Base-by-base conservation (phyloP, 2,113 vertebrate species). In the Merops nubicus region DNA sequence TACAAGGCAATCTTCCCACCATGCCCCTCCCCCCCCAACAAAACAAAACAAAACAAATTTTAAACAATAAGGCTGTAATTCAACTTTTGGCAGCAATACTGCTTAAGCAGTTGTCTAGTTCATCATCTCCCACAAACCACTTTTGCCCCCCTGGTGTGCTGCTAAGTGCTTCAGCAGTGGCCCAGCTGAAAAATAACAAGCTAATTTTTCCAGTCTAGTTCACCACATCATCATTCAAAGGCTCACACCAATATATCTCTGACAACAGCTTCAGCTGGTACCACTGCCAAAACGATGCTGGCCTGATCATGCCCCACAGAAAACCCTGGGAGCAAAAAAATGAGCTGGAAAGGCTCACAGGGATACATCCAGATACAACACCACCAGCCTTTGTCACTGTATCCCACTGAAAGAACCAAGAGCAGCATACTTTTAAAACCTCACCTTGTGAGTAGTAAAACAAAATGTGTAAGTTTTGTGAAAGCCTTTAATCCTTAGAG, bases 11-110 rank as follows among this genome's bases (percentile, higher is more conserved):
- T 50, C n/a, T n/a, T 8, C 9, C 33, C 26, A n/a, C n/a, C n/a
- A n/a, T n/a, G n/a, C 1, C 4, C 3, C 1, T 29, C 15, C 8
- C n/a, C 47, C 2, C 5, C 4, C 20, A 36, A 36, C 21, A 36
- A 59, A 15, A 21, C n/a, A 21, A 57, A 54, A 12, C 14, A 25
- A 74, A 26, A 16, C 11, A 59, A 3, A 22, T 40, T 53, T 81
- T 31, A 77, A 48, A 72, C 50, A 31, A 72, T 22, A 67, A 69
- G 21, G 15, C 15, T 53, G 12, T 45, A 57, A 42, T 82, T 82
- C 38, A 48, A 16, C 3, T 70, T 86, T 15, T 47, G 50, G 40
- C 56, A 81, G n/a, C 38, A 60, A 8, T 42, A 25, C 42, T 36
- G 64, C 43, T 81, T 42, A 42, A 78, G 34, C 16, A 40, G 54